phyloP scores from a whole-genome alignment of 2,888 invertebrate genomes.

The Flexamia atlantica region DNA sequence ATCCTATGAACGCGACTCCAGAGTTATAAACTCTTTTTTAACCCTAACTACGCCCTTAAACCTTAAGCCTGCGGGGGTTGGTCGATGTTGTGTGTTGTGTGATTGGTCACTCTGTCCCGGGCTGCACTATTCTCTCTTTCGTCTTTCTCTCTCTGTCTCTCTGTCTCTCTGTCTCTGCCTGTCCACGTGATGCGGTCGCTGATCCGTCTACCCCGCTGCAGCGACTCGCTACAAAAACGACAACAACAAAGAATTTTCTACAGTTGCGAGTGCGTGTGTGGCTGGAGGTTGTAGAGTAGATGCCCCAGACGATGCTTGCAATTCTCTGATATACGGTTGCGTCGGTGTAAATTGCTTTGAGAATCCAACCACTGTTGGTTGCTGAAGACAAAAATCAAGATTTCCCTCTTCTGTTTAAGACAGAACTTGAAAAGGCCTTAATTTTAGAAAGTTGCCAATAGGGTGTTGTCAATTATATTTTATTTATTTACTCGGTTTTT shows the following conservation, averaged over 20 bases:
- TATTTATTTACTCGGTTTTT: no score
- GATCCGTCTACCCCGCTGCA: conserved; percentile 53
- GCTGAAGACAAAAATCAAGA: no score
- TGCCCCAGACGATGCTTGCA: not conserved
- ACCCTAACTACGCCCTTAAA: not conserved
- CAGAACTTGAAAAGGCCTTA: no score
- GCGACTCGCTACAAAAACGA: conserved; percentile 22
- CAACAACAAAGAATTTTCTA: conserved; percentile 77
- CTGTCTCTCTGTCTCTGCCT: conserved; percentile 59
- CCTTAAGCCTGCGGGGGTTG: conserved; percentile 9
- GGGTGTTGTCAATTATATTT: no score
- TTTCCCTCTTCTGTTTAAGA: no score
- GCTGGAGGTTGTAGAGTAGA: conserved; percentile 9
- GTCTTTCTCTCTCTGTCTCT: conserved; percentile 68
- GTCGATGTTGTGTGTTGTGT: conserved; percentile 50
- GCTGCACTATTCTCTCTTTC: conserved; percentile 63
- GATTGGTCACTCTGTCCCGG: conserved; percentile 31
- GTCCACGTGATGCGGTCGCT: not conserved
- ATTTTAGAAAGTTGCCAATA: no score
- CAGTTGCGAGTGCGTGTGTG: conserved; percentile 64
- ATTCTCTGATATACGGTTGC: no score
- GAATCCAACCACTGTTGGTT: no score
- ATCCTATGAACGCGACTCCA: no score
- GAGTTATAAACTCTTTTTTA: no score
- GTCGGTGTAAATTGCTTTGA: no score